Percentiles rank a stretch among this genome's conserved stretches.
Conservation (phyloP, 2,797 vertebrate genomes). For the Sebastes ruberrimus region DNA sequence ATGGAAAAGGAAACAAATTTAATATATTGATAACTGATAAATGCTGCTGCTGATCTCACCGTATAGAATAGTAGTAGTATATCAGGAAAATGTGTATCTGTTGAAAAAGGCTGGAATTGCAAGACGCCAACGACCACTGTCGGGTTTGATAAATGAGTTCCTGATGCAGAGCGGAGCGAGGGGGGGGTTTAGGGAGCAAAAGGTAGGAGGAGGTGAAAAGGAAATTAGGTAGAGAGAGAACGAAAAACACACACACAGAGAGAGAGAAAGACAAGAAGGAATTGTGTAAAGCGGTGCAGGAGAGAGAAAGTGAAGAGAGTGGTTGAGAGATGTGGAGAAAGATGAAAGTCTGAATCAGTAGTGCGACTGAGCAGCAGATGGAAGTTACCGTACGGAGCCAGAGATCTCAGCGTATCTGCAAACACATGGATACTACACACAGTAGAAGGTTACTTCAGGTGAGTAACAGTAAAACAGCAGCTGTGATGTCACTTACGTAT, state of each 20-base stretch:
- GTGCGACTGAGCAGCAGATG: neutral
- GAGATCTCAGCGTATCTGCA: neutral
- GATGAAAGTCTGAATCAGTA: neutral
- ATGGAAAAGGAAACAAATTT: neutral
- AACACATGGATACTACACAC: neutral
- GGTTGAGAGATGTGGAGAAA: neutral
- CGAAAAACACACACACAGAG: neutral
- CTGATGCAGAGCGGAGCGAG: neutral
- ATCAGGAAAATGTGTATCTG: neutral
- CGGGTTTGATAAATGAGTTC: slow-evolving; percentile 56
- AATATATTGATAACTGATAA: neutral
- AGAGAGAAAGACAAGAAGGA: neutral
- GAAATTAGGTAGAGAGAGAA: neutral
- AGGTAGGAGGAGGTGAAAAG: neutral
- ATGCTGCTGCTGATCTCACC: neutral
- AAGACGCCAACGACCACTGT: slow-evolving; percentile 26
- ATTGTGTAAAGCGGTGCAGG: neutral
- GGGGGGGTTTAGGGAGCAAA: neutral
- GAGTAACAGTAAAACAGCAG: neutral
- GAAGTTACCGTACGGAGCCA: neutral
- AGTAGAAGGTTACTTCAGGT: neutral
- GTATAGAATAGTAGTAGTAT: neutral
- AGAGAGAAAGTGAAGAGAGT: neutral
- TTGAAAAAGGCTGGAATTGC: slow-evolving; percentile 8
- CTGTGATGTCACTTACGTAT: neutral